Evolutionary conservation across 2,797 vertebrate species (phyloP), one percentile per base, ranked within the genome.

Genomic region (Geotrypetes seraphini): DNA sequence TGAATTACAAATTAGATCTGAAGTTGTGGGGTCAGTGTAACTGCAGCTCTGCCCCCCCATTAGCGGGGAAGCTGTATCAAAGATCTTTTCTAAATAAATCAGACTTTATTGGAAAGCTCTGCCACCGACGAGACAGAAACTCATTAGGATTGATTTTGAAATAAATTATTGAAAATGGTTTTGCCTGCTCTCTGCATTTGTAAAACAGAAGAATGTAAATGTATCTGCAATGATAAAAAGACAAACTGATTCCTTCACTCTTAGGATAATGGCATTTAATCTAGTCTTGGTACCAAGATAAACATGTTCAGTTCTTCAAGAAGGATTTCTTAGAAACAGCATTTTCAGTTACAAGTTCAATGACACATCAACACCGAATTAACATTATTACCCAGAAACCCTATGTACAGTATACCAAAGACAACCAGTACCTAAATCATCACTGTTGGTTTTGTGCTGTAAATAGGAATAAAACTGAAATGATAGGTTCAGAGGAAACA

Each of bases 1-100:
- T 63, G 68, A 45, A 47, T 68, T 65, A 55, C 76, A 72, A 73
- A 81, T 73, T 50, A 62, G 71, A 69, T 64, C 73, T 50, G 57
- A 41, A 50, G 69, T 33, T 52, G 68, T 58, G 50, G 73, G 70
- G 75, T 71, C 68, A 51, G 68, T 2, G 26, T 37, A 20, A 38
- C 53, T 36, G 58, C 55, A 38, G 39, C 44, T 54, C 57, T 30
- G 37, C 58, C 54, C 45, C n/a, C n/a, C 58, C 41, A 53, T 73
- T 63, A 77, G 77, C 69, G 24, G 54, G 64, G 63, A 71, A 73
- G 50, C 39, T 36, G 57, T 60, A 57, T 69, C 47, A 10, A 62
- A 68, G 69, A 81, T 75, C 80, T 75, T 78, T 83, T 50, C 68
- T 79, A 80, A 84, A 75, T 78, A 77, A 83, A 84, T 84, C 77